Evolutionary conservation across 2,113 vertebrate species (phyloP).

Genomic region (Platichthys flesus): DNA sequence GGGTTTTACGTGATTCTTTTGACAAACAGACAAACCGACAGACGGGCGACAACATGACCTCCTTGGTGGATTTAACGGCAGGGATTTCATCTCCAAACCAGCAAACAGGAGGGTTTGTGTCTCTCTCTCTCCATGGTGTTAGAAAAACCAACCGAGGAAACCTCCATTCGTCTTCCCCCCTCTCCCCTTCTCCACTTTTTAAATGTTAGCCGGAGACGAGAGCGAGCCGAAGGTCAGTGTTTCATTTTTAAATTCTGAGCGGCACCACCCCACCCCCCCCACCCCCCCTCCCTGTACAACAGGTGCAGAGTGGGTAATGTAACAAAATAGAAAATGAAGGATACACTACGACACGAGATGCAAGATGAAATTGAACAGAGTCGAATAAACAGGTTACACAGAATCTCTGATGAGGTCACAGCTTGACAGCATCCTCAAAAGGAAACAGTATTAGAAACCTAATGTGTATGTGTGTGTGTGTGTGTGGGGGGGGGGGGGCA

Average conservation of each 20-base stretch:
- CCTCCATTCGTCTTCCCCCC: no score
- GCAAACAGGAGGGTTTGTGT: no score
- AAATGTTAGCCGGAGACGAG: constrained; percentile 21
- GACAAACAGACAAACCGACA: no score
- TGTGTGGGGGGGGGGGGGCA: not conserved
- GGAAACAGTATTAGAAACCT: not conserved
- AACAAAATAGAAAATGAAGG: constrained; percentile 27
- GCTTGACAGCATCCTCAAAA: not conserved
- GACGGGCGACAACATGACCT: no score
- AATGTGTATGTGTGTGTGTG: not conserved
- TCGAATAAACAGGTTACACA: not conserved
- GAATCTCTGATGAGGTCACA: constrained; percentile 11
- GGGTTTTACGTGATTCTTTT: no score
- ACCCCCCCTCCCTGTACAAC: not conserved
- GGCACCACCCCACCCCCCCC: no score
- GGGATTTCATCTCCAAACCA: no score
- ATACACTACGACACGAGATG: constrained; percentile 5
- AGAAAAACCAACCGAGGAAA: no score
- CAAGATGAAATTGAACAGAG: constrained; percentile 12
- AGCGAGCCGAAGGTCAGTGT: constrained; percentile 27
- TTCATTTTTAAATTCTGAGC: constrained; percentile 20
- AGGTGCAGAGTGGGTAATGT: constrained; percentile 16
- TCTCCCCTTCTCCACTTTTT: not conserved
- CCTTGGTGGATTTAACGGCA: no score
- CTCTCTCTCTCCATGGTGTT: no score